phyloP scores from a whole-genome alignment of 2,888 invertebrate genomes.

The Microchrysa polita region DNA sequence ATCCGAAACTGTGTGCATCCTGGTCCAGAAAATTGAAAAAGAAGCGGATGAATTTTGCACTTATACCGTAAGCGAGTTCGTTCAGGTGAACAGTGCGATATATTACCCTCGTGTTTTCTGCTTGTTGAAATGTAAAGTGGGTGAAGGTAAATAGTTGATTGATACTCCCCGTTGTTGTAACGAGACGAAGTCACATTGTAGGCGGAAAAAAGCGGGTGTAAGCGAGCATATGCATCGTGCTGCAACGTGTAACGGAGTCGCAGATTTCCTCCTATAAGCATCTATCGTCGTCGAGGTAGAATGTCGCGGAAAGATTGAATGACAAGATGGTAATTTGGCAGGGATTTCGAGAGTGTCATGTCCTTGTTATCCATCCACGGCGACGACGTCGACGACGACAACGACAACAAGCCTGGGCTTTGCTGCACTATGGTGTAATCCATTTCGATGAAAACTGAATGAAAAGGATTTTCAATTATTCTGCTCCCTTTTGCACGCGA shows the following conservation, averaged over 20 bases:
- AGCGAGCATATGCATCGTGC: not conserved
- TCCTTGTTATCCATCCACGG: conserved; percentile 24
- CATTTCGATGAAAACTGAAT: conserved; percentile 27
- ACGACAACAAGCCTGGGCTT: too few relatives aligned
- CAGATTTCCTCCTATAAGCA: not conserved
- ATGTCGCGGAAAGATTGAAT: conserved; percentile 16
- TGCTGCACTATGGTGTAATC: conserved; percentile 9
- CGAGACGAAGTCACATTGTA: conserved; percentile 24
- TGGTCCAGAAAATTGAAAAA: conserved; percentile 1
- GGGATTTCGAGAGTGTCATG: conserved; percentile 28
- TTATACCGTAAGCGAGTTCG: conserved; percentile 35
- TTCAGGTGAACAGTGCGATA: conserved; percentile 41
- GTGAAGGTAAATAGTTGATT: conserved; percentile 43
- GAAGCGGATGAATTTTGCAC: conserved; percentile 30
- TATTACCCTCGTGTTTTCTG: conserved; percentile 35
- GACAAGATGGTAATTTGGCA: conserved; percentile 35
- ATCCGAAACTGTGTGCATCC: not conserved
- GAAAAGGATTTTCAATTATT: conserved; percentile 23
- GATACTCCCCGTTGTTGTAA: conserved; percentile 20
- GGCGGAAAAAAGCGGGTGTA: not conserved
- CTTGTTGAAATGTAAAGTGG: conserved; percentile 41
- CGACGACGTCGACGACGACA: too few relatives aligned
- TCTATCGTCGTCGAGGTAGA: not conserved
- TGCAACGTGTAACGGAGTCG: not conserved
- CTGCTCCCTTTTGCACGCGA: conserved; percentile 8